These are phyloP conservation scores for Anabacerthia variegaticeps DNA, from an alignment of 2,797 vertebrate genomes.

Conservation along the genomic window DNA sequence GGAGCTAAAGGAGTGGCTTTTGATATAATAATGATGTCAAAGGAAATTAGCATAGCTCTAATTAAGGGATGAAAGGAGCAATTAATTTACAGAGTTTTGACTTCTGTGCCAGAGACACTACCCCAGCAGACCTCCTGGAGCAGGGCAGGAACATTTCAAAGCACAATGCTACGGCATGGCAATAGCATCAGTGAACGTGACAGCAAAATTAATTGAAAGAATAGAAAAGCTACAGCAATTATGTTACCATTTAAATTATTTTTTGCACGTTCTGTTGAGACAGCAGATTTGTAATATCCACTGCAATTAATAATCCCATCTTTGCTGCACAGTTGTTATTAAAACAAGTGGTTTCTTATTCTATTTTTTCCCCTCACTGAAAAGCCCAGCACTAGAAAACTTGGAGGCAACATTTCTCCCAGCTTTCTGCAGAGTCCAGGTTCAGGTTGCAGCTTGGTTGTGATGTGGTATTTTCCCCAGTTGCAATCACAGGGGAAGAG, in stretches of 20 bases:
- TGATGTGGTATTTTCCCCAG: background rate
- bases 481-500: constrained; percentile 9
- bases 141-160: background rate
- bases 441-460: background rate
- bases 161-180: background rate
- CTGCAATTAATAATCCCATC: background rate
- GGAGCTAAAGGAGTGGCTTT: background rate
- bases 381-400: background rate
- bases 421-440: background rate
- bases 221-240: constrained; percentile 3
- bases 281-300: background rate
- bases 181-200: background rate
- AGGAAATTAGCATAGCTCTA: constrained; percentile 28
- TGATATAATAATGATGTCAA: background rate
- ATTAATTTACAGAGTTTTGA: background rate
- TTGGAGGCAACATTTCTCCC: background rate
- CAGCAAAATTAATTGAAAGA: background rate
- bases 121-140: background rate
- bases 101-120: background rate
- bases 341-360: background rate
- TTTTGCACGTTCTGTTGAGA: background rate
- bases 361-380: background rate
- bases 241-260: background rate
- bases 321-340: background rate
- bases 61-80: constrained; percentile 19